Conservation (phyloP, 1,140 invertebrate genomes). For the Contarinia nasturtii region DNA sequence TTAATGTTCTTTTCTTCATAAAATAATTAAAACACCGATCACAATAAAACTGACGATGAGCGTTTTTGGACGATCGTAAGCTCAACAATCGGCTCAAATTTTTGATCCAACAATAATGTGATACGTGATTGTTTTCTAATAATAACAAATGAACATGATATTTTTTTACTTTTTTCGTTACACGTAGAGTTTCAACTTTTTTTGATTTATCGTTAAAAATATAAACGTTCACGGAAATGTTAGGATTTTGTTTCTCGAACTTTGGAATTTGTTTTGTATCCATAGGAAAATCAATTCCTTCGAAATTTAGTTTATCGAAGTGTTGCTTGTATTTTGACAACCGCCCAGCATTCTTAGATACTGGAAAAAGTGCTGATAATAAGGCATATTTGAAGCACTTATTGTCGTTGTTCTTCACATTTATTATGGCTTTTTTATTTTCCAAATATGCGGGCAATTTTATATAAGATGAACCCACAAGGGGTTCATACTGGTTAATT, state of each 20-base stretch:
- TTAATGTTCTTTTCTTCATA: conserved; percentile 7
- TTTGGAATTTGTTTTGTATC: conserved; percentile 3
- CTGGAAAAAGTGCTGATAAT: conserved; percentile 8
- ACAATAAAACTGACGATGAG: conserved; percentile 11
- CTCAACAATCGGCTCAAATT: conserved; percentile 11
- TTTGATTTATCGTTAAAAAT: neutral
- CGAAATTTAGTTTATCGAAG: neutral
- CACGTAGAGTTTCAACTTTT: neutral
- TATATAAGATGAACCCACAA: conserved; percentile 11
- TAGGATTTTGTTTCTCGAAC: conserved; percentile 6
- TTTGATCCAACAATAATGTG: conserved; percentile 16
- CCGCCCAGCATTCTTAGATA: neutral
- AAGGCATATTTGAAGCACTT: conserved; percentile 14
- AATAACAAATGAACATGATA: conserved; percentile 6
- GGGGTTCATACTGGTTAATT: conserved; percentile 15
- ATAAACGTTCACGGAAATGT: neutral
- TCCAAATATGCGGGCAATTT: conserved; percentile 10
- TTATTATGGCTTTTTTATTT: conserved; percentile 11
- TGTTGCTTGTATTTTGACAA: neutral
- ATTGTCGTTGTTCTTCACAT: conserved; percentile 13
- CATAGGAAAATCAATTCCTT: conserved; percentile 5
- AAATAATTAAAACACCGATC: conserved; percentile 15
- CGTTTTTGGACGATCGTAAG: conserved; percentile 10
- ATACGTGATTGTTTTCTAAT: conserved; percentile 1
- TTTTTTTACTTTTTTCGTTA: neutral